Percentiles rank a stretch among this genome's conserved stretches.
Evolutionary conservation across 2,888 invertebrate species (phyloP).

Genomic region (Penaeus monodon): DNA sequence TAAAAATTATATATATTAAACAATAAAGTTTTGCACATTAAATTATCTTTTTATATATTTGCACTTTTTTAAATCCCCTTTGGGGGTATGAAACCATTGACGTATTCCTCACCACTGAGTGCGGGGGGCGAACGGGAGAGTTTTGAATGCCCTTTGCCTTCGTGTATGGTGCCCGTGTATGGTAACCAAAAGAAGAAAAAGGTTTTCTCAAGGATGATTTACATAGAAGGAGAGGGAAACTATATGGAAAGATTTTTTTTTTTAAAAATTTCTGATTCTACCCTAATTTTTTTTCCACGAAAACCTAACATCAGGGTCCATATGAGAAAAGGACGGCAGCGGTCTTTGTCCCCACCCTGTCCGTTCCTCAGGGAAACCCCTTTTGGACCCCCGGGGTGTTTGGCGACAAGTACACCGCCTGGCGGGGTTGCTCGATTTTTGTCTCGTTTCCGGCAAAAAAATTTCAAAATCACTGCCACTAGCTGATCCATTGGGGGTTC

Average conservation of each 20-base stretch:
- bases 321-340: background rate
- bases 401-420: conserved; percentile 10
- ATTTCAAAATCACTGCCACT: background rate
- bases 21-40: background rate
- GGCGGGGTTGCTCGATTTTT: background rate
- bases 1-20: background rate
- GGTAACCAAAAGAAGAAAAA: background rate
- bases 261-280: background rate
- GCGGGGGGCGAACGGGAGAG: background rate
- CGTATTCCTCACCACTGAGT: background rate
- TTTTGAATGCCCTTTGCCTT: background rate
- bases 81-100: conserved; percentile 14
- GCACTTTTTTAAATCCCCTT: background rate
- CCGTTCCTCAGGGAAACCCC: conserved; percentile 12
- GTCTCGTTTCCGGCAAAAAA: conserved; percentile 26
- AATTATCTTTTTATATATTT: background rate
- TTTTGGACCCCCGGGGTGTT: conserved; percentile 9
- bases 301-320: background rate
- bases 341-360: background rate
- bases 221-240: background rate
- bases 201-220: background rate
- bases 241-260: no score
- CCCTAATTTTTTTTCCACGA: background rate
- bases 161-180: conserved; percentile 18
- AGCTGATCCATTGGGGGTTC: background rate